Conservation (phyloP, 2,113 vertebrate genomes). For the Apaloderma vittatum region DNA sequence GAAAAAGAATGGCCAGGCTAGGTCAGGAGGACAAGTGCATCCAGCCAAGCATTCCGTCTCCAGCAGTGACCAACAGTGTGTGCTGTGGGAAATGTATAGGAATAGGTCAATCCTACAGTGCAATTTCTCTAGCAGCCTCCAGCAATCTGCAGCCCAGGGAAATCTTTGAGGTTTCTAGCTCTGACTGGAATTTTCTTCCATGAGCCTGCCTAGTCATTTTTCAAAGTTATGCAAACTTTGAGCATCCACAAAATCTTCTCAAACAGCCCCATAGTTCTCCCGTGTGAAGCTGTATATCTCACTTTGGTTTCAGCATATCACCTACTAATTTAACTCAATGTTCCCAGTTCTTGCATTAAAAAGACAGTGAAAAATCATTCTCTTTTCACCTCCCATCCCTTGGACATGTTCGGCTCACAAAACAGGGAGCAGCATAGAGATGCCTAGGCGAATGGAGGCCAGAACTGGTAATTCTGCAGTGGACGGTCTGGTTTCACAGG, state of each 20-base stretch:
- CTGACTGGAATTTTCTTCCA: constrained; percentile 4
- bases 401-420: constrained; percentile 53
- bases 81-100: neutral
- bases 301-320: constrained; percentile 45
- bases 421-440: neutral
- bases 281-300: neutral
- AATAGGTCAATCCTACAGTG: neutral
- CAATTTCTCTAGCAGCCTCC: neutral
- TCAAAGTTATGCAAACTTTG: constrained; percentile 31
- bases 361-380: constrained; percentile 66
- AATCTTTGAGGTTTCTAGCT: neutral
- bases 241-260: neutral
- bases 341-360: constrained; percentile 38
- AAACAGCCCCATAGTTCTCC: neutral
- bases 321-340: constrained; percentile 24
- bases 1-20: neutral
- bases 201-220: neutral
- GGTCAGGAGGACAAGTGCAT: neutral
- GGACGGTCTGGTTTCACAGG: neutral
- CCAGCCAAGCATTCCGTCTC: neutral
- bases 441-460: neutral
- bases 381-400: constrained; percentile 43
- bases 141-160: constrained; percentile 10
- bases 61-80: neutral
- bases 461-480: neutral